A percentile compares a stretch with the other conserved stretches of the same genome.
phyloP scores from a whole-genome alignment of 2,113 vertebrate genomes.

The Neoarius graeffei region DNA sequence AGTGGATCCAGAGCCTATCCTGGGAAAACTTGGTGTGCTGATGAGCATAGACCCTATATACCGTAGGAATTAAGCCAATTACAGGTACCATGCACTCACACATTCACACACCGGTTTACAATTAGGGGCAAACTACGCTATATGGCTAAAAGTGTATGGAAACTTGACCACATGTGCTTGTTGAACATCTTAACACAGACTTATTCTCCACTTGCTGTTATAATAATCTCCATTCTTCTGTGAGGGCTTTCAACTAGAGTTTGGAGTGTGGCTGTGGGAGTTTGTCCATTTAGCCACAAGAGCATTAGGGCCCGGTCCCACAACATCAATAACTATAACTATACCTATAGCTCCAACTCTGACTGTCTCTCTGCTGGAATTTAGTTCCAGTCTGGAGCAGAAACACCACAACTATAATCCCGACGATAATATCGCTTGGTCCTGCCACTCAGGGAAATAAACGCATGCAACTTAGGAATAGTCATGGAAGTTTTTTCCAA shows the following conservation, averaged over 20 bases:
- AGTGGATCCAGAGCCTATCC: background rate
- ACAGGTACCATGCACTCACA: background rate
- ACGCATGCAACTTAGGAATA: too few relatives aligned
- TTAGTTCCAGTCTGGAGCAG: too few relatives aligned
- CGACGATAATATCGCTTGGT: too few relatives aligned
- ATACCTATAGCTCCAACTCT: too few relatives aligned
- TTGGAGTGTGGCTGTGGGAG: background rate
- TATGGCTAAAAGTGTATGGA: background rate
- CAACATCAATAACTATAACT: too few relatives aligned
- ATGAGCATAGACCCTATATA: background rate
- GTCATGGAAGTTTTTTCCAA: too few relatives aligned
- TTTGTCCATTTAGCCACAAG: too few relatives aligned
- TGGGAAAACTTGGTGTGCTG: background rate
- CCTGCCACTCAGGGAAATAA: too few relatives aligned
- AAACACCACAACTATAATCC: too few relatives aligned
- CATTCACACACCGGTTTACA: background rate
- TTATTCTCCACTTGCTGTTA: background rate
- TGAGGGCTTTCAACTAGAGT: background rate
- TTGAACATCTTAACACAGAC: background rate
- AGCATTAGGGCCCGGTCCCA: too few relatives aligned
- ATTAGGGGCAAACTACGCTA: background rate
- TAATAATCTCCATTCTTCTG: background rate
- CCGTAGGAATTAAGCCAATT: background rate
- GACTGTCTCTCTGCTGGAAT: too few relatives aligned
- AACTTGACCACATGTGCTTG: background rate